Conservation (phyloP, 2,888 invertebrate species). For the Trilocha varians region DNA sequence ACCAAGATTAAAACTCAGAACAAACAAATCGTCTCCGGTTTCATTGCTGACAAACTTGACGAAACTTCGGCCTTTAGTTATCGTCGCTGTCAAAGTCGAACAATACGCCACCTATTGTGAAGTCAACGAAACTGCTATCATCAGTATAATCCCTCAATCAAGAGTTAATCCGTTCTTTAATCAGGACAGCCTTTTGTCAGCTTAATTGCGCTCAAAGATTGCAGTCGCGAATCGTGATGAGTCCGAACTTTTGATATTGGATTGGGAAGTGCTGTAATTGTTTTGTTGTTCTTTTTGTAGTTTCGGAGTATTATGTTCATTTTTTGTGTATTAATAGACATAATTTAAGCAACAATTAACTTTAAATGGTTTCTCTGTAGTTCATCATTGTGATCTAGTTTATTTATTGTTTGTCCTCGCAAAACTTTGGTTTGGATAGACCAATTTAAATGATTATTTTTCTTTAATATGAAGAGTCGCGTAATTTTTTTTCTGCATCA, state of each 20-base stretch:
- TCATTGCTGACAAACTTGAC: neutral
- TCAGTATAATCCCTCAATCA: conserved; percentile 27
- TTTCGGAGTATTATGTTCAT: too few species aligned
- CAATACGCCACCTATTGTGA: conserved; percentile 1
- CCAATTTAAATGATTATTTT: too few species aligned
- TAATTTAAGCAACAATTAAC: too few species aligned
- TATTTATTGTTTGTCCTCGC: too few species aligned
- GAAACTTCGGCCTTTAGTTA: neutral
- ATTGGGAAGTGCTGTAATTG: neutral
- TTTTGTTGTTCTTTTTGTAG: too few species aligned
- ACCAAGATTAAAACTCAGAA: neutral
- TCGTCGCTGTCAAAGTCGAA: neutral
- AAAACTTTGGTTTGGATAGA: too few species aligned
- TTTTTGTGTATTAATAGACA: too few species aligned
- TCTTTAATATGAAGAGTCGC: too few species aligned
- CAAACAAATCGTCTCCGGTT: neutral
- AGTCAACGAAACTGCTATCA: conserved; percentile 7
- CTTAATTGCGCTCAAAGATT: conserved; percentile 20
- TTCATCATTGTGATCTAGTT: too few species aligned
- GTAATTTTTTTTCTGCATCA: too few species aligned
- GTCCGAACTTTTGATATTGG: neutral
- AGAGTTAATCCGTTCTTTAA: conserved; percentile 28
- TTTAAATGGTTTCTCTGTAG: too few species aligned
- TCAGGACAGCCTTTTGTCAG: conserved; percentile 29
- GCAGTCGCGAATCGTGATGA: neutral